Conservation (phyloP, 2,888 invertebrate genomes). For the Pyralis farinalis region DNA sequence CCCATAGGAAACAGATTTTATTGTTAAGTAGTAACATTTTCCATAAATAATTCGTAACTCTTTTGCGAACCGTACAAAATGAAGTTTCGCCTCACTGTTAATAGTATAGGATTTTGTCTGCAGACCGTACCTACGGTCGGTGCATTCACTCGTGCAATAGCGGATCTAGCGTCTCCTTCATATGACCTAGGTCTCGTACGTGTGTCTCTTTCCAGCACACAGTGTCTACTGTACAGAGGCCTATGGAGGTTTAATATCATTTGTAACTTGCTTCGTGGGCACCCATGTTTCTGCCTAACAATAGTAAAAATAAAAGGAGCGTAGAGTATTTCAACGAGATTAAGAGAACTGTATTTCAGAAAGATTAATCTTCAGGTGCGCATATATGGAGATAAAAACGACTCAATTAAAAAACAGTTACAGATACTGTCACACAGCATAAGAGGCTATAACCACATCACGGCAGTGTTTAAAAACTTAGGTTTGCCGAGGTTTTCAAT, state of each 20-base stretch:
- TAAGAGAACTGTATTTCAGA: too few species aligned
- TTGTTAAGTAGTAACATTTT: too few species aligned
- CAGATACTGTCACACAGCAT: too few species aligned
- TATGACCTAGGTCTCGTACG: slow-evolving; percentile 20
- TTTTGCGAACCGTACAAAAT: slow-evolving; percentile 14
- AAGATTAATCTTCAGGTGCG: too few species aligned
- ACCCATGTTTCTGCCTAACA: background rate
- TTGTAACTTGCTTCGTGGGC: background rate
- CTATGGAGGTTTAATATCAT: slow-evolving; percentile 5
- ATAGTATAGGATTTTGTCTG: slow-evolving; percentile 26
- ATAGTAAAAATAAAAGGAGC: background rate
- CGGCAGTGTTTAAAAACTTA: too few species aligned
- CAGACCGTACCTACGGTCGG: slow-evolving; percentile 43
- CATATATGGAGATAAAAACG: too few species aligned
- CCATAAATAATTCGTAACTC: too few species aligned
- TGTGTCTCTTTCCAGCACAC: slow-evolving; percentile 27
- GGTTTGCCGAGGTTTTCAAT: too few species aligned
- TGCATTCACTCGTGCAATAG: slow-evolving; percentile 63
- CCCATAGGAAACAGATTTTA: too few species aligned
- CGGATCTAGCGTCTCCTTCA: slow-evolving; percentile 39
- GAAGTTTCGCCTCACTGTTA: slow-evolving; percentile 16
- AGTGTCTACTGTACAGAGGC: background rate
- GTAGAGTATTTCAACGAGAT: background rate
- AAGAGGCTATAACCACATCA: too few species aligned
- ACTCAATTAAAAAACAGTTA: too few species aligned